A percentile compares a stretch with the other conserved stretches of the same genome.
phyloP scores from a whole-genome alignment of 2,113 vertebrate genomes.

The Syngnathus scovelli region DNA sequence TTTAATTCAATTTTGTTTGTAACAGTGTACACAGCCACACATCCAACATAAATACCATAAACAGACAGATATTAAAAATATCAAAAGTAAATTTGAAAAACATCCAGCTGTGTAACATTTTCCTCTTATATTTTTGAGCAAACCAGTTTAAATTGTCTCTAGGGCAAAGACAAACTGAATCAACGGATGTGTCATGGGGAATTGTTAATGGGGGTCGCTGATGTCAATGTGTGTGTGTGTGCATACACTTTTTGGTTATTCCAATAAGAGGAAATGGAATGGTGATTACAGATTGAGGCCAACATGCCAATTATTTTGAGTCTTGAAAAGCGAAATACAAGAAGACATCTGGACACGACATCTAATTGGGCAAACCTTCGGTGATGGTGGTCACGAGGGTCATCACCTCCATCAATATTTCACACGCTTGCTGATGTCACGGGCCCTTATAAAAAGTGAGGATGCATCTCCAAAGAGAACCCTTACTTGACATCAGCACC shows the following conservation, averaged over 20 bases:
- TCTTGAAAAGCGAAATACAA: too few relatives aligned
- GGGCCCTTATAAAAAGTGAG: constrained; percentile 41
- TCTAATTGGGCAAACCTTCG: constrained; percentile 23
- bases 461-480: background rate
- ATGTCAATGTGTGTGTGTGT: background rate
- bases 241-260: constrained; percentile 32
- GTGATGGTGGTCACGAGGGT: constrained; percentile 14
- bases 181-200: too few relatives aligned
- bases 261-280: constrained; percentile 56
- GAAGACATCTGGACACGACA: background rate
- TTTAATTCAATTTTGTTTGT: background rate
- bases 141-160: too few relatives aligned
- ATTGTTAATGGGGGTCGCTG: too few relatives aligned
- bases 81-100: too few relatives aligned
- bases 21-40: too few relatives aligned
- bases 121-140: background rate
- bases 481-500: constrained; percentile 33
- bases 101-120: background rate
- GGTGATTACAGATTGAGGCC: constrained; percentile 50
- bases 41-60: too few relatives aligned
- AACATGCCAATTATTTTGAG: constrained; percentile 4
- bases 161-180: too few relatives aligned
- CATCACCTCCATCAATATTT: constrained; percentile 58
- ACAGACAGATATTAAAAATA: too few relatives aligned
- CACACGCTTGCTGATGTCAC: constrained; percentile 55